Base-by-base conservation (phyloP, 1,140 invertebrate species). In the Drosophila seguyi region DNA sequence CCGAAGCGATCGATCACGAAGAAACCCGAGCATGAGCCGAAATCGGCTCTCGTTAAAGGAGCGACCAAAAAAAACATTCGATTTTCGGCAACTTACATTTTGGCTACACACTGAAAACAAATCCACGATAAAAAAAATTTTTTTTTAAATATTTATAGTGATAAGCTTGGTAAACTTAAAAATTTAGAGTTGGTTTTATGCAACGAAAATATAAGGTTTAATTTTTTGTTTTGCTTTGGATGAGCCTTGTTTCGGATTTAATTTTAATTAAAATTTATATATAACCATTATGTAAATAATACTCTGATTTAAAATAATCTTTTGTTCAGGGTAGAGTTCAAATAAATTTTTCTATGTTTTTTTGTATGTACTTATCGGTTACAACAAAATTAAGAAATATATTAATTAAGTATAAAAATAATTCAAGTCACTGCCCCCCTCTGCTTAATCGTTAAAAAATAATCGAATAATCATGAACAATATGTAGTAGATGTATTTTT, bases 61-160 rank as follows among this genome's bases (percentile, higher is more conserved):
- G 27, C 41, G 4, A n/a, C 20, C 20, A 18, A 69, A 55, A 77
- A 16, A 16, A 61, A 34, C 60, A 57, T 71, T 72, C 68, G 68
- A 72, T 72, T 72, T 72, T 73, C 36, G 53, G 36, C 65, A 47
- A 13, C 25, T 44, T 45, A n/a, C 6, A 20, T 56, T 47, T 57
- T 69, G 29, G 67, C 66, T 73, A 72, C 69, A 73, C 69, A 59
- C n/a, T 31, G 1, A 50, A 11, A 50, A 50, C 8, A n/a, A 34
- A 13, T 34, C 16, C 8, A 25, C 4, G 1, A 47, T 16, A 47
- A 14, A 16, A 47, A 47, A 8, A 11, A n/a, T n/a, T n/a, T 20
- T 20, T 20, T 44, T 2, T 3, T 20, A 42, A 11, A 42, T 42
- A 44, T 41, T 3, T 8, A 41, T n/a, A 8, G 16, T 16, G 6